Base-by-base conservation (phyloP, 2,113 vertebrate species). In the Rhegmatorhina hoffmannsi region DNA sequence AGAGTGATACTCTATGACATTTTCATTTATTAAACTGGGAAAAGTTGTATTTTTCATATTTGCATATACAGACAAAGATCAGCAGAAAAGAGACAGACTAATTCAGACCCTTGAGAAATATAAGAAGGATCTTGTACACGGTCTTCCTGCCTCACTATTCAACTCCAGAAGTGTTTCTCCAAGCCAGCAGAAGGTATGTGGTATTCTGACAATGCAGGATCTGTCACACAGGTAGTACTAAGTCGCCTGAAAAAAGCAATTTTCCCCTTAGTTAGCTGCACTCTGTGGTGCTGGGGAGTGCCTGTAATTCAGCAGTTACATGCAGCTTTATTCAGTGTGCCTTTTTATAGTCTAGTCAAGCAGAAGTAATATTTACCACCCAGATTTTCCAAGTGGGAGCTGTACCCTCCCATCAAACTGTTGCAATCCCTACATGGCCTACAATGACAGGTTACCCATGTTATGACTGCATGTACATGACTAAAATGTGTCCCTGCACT, bases 41-140 rank as follows among this genome's bases (percentile, higher is more conserved):
- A 77, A 26, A 12, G 46, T 60, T 84, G 25, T 19, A 64, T 64
- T 68, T 95, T 89, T 64, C 26, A 10, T 87, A 33, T 92, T 85
- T 87, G 20, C 36, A 43, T 95, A 70, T 79, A 80, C 70, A 97
- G 95, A 93, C 74, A 91, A 92, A 43, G 97, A 98, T 87, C 94
- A 96, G 64, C 80, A 96, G 92, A 97, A 90, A 58, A 98, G 95
- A 96, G 87, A 94, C 50, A 96, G 88, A 60, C 67, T 96, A 40
- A 96, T 96, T 64, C 69, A 91, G 95, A 92, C 63, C 38, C 63
- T 96, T 78, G 69, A 94, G 52, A 97, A 94, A 80, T 56, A 69
- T 31, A 88, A 94, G 70, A 93, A 91, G 70, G 78, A 95, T 76
- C 86, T 76, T 64, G 33, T 55, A 66, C 31, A 1, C 4, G 56